phyloP scores from a whole-genome alignment of 1,140 invertebrate species.

The Macrosteles quadrilineatus region DNA sequence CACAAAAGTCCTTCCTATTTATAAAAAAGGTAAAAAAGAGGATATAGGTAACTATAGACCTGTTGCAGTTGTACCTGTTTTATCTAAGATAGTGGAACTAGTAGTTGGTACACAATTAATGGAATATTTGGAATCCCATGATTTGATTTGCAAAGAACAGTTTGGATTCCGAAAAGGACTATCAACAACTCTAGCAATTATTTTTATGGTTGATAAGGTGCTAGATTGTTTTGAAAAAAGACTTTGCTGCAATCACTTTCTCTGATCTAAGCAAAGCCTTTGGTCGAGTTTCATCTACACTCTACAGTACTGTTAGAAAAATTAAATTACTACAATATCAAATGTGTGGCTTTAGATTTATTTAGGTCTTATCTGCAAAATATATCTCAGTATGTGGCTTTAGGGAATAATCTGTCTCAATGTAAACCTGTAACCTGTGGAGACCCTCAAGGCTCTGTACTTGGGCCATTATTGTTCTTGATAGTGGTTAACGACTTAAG shows the following conservation, averaged over 20 bases:
- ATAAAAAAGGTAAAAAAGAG: slow-evolving; percentile 16
- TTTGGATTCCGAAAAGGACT: slow-evolving; percentile 21
- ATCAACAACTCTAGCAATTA: slow-evolving; percentile 12
- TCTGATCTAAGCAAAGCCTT: neutral
- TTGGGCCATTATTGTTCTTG: neutral
- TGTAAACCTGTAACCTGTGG: slow-evolving; percentile 10
- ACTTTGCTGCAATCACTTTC: slow-evolving; percentile 14
- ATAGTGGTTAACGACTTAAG: neutral
- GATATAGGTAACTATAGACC: slow-evolving; percentile 1
- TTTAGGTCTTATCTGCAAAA: neutral
- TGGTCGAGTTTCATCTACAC: too few species aligned
- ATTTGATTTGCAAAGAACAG: slow-evolving; percentile 13
- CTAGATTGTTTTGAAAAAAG: neutral
- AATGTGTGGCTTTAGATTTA: neutral
- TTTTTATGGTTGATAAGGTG: neutral
- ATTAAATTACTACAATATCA: neutral
- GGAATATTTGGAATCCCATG: neutral
- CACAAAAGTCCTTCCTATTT: slow-evolving; percentile 13
- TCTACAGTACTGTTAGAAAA: neutral
- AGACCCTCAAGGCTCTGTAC: slow-evolving; percentile 18
- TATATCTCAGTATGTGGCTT: neutral
- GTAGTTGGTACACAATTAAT: slow-evolving; percentile 10
- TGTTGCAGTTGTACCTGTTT: slow-evolving; percentile 13
- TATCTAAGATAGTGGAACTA: slow-evolving; percentile 14
- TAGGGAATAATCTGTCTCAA: neutral